Evolutionary conservation across 2,797 vertebrate species (phyloP), one percentile per base, ranked within the genome.

Genomic region (Aplochiton taeniatus): DNA sequence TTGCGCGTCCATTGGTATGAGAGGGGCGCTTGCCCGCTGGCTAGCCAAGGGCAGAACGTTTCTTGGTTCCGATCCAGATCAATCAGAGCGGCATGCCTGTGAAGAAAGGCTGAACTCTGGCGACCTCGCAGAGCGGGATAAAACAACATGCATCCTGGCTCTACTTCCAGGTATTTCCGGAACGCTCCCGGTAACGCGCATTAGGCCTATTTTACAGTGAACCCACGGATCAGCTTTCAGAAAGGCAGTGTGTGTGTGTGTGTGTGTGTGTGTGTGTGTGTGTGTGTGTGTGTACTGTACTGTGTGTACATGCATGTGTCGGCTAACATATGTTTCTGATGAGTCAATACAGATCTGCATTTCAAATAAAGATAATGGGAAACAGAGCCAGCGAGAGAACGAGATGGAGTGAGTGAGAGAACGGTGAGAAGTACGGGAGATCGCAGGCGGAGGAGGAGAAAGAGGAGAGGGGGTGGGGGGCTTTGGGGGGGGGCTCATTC

Each of bases 321-420:
- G 53, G 47, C 81, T 69, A 87, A 94, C 95, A 97, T 91, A 91
- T 98, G 96, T 95, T 98, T 97, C 92, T 89, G 93, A 95, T 97
- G 95, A 98, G 92, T 87, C 91, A 91, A 92, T 94, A 95, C 93
- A 95, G 93, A 95, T 95, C 94, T 95, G 93, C 95, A 97, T 96
- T 96, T 96, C 88, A 90, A 94, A 92, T 94, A 96, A 95, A 95
- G 94, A 94, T 96, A 97, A 96, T 95, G 92, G 89, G 88, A 95
- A 96, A 91, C 93, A 96, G 94, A 92, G 84, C 88, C 86, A n/a
- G n/a, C n/a, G 90, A 82, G 84, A 83, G 81, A 66, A 68, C 79
- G 62, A 52, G 57, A 17, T 66, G 50, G 44, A 60, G 44, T 58
- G 4, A 54, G 67, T 72, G 73, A 62, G 42, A 62, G 72, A 13